Evolutionary conservation across 1,140 invertebrate genomes (phyloP).

Genomic region (Maconellicoccus hirsutus): DNA sequence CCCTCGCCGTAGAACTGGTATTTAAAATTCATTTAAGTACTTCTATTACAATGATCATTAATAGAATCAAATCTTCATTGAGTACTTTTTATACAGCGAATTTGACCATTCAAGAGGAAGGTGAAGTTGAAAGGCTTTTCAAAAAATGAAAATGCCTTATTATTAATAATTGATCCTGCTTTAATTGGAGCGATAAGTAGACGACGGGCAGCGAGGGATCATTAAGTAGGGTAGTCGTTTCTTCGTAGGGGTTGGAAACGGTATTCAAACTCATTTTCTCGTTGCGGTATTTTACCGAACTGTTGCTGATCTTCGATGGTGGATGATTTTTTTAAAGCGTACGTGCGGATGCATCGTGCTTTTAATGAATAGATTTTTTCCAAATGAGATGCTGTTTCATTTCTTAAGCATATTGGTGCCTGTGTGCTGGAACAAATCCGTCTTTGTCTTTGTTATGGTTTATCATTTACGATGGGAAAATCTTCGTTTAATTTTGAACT

Average conservation of each 20-base stretch:
- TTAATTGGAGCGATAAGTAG: conserved; percentile 20
- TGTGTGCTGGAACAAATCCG: no score
- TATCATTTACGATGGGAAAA: no score
- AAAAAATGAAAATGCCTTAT: conserved; percentile 22
- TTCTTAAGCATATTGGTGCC: no score
- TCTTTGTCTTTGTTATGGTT: no score
- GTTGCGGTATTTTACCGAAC: background rate
- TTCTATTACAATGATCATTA: conserved; percentile 12
- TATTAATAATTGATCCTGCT: conserved; percentile 21
- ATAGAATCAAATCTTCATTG: conserved; percentile 19
- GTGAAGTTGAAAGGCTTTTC: conserved; percentile 17
- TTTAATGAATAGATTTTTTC: no score
- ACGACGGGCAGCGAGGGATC: conserved; percentile 5
- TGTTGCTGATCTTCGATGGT: background rate
- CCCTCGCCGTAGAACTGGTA: background rate
- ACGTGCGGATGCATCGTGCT: no score
- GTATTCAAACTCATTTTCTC: conserved; percentile 18
- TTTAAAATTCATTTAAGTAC: conserved; percentile 20
- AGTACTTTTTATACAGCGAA: conserved; percentile 2
- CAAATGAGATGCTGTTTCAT: no score
- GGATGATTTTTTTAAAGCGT: background rate
- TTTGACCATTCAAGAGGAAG: conserved; percentile 20
- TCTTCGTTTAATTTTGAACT: no score
- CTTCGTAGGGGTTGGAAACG: background rate
- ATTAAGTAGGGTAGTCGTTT: background rate